Percentiles rank a stretch among this genome's conserved stretches.
Conservation (phyloP, 2,797 vertebrate species). For the Onychomys arenicola region DNA sequence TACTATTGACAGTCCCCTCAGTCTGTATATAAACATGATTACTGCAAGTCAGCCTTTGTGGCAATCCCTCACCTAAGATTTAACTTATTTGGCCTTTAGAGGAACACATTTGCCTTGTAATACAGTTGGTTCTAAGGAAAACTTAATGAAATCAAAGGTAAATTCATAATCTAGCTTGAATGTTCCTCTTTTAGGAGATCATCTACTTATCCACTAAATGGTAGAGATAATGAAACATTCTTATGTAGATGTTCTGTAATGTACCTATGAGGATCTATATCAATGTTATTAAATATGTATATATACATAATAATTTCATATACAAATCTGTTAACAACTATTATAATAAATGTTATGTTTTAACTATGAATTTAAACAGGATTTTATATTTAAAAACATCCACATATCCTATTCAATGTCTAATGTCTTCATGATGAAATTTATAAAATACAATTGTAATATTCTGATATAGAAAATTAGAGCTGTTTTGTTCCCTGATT, state of each 20-base stretch:
- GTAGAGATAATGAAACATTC: not conserved
- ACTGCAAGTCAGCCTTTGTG: not conserved
- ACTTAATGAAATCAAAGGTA: constrained; percentile 49
- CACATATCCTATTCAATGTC: not conserved
- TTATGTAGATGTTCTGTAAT: not conserved
- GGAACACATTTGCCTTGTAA: constrained; percentile 36
- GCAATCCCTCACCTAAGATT: constrained; percentile 16
- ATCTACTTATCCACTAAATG: not conserved
- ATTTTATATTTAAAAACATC: constrained; percentile 17
- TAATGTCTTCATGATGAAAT: not conserved
- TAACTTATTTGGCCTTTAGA: constrained; percentile 50
- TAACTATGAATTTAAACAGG: not conserved
- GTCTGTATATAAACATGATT: not conserved
- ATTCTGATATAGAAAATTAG: constrained; percentile 13
- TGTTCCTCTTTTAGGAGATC: constrained; percentile 35
- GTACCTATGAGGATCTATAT: not conserved
- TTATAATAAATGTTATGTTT: constrained; percentile 35
- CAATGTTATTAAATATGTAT: not conserved
- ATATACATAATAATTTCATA: not conserved
- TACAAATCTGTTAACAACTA: not conserved
- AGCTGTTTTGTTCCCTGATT: not conserved
- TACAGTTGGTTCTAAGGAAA: constrained; percentile 53
- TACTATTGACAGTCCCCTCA: not conserved
- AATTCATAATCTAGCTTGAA: constrained; percentile 47
- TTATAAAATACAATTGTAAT: not conserved